Evolutionary conservation across 2,797 vertebrate genomes (phyloP), one percentile per base, ranked within the genome.

Genomic region (Serranus cabrilla): DNA sequence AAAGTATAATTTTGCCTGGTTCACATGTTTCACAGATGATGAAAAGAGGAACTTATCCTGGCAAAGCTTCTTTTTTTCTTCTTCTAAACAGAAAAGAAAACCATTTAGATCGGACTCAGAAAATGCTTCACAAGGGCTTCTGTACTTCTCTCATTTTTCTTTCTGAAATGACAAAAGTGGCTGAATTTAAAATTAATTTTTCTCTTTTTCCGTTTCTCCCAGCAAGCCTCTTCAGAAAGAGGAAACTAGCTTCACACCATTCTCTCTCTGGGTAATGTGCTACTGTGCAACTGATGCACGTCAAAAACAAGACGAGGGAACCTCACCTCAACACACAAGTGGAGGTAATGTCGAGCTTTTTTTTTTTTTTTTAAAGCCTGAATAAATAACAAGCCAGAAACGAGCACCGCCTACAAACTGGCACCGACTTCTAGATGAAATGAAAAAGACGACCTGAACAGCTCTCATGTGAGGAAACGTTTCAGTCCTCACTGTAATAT

Each of bases 341-440:
- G 14, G 46, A 56, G 25, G 50, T 59, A 58, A 62, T 13, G 52
- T 59, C 58, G 50, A 58, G 50, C 58, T 78, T 62, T 75, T 51
- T 47, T 21, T 62, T n/a, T 45, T 13, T 51, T 40, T 45, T 21
- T 59, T 81, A 85, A 85, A 82, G 64, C 77, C 73, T 34, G 59
- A 89, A 89, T 87, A 84, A 87, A 87, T 89, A 84, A 85, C 23
- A 60, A 61, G 34, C 45, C 46, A 20, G 57, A 69, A 54, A 46
- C 17, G 16, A 25, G 49, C 23, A 23, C 52, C 11, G 2, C 49
- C 74, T 11, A 52, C 40, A 63, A 75, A 74, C 69, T 65, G 56
- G 61, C 75, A 56, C 55, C 5, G 3, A 34, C 63, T 63, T 76
- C n/a, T 21, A 25, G 17, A 43, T 64, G 58, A 82, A 75, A 65